Evolutionary conservation across 2,113 vertebrate genomes (phyloP).

Genomic region (Glareola pratincola): DNA sequence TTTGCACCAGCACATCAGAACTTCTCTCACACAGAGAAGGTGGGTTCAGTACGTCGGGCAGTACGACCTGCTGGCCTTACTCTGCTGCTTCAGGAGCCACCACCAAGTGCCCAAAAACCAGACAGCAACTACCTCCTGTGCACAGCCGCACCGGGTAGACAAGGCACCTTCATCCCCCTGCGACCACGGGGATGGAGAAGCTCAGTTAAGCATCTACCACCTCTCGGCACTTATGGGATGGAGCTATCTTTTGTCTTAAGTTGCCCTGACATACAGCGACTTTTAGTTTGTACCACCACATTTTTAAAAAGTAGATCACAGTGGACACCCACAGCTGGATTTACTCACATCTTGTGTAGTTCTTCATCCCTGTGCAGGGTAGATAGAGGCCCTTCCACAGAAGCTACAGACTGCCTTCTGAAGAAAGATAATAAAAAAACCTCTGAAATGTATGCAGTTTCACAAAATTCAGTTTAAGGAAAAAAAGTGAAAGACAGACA

Average conservation of each 20-base stretch:
- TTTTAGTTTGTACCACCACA: background rate
- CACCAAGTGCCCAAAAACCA: background rate
- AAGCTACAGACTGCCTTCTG: background rate
- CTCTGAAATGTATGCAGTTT: background rate
- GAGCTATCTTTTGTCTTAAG: background rate
- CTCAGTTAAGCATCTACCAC: background rate
- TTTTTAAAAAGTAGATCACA: background rate
- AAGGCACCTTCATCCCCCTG: background rate
- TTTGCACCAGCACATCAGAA: background rate
- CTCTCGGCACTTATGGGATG: background rate
- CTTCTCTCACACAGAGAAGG: fast-evolving
- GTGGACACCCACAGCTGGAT: background rate
- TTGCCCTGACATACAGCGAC: background rate
- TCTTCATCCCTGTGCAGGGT: background rate
- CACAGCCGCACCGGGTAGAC: no score
- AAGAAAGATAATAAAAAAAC: no score
- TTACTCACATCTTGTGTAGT: background rate
- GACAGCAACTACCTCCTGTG: background rate
- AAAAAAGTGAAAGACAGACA: background rate
- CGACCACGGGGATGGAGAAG: fast-evolving
- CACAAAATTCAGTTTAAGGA: background rate
- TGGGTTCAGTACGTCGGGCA: fast-evolving
- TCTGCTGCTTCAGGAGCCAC: background rate
- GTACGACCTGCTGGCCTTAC: background rate
- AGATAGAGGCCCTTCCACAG: background rate